These are phyloP conservation scores for Halcyon chelicuti DNA, from an alignment of 2,797 vertebrate species.

Conservation along the genomic window DNA sequence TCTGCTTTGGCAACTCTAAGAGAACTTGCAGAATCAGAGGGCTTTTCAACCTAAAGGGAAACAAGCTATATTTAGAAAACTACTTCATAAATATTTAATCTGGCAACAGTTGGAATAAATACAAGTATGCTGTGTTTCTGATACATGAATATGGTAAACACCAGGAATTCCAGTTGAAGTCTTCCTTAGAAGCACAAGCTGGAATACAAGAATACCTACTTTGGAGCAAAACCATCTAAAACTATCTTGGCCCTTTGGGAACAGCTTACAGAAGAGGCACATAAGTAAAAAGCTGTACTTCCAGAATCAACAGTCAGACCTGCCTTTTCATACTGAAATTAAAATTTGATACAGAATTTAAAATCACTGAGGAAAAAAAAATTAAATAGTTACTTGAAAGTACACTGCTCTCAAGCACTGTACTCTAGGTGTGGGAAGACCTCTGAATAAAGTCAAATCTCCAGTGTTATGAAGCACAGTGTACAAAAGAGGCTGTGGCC, in stretches of 20 bases:
- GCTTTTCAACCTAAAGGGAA: constrained; percentile 86
- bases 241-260: not conserved
- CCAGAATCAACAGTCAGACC: not conserved
- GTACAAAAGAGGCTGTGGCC: not conserved
- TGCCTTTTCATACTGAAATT: not conserved
- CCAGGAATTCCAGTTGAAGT: not conserved
- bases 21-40: constrained; percentile 85
- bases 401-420: not conserved
- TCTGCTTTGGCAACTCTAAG: constrained; percentile 91
- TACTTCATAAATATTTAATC: not conserved
- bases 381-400: not conserved
- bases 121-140: not conserved
- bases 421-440: not conserved
- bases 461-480: not conserved
- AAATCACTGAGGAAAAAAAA: not conserved
- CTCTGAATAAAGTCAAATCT: not conserved
- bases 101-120: not conserved
- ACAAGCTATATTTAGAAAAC: not conserved
- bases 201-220: not conserved
- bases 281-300: not conserved
- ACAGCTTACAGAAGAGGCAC: not conserved
- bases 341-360: not conserved
- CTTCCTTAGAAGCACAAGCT: not conserved
- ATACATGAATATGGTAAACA: not conserved
- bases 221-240: not conserved